Conservation (phyloP, 2,797 vertebrate species). For the Scomberomorus guttatus region DNA sequence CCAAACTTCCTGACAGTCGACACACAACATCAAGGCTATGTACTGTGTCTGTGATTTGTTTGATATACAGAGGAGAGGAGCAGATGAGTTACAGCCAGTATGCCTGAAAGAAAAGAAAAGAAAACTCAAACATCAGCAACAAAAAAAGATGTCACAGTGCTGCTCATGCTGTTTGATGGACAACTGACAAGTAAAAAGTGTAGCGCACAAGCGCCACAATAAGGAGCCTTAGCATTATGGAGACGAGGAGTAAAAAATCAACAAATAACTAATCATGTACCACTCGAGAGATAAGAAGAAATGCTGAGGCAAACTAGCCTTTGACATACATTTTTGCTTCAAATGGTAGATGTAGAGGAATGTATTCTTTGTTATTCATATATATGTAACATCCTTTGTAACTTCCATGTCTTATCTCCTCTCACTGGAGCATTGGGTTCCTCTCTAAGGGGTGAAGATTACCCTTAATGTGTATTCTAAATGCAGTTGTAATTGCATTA, state of each 20-base stretch:
- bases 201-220: not conserved
- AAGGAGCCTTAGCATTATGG: not conserved
- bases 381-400: conserved; percentile 54
- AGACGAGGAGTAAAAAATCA: conserved; percentile 2
- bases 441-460: conserved; percentile 76
- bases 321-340: conserved; percentile 30
- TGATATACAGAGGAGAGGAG: conserved; percentile 7
- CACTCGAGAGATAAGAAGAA: conserved; percentile 33
- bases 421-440: conserved; percentile 61
- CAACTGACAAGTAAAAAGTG: not conserved
- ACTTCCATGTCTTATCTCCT: conserved; percentile 71
- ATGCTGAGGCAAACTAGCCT: conserved; percentile 14
- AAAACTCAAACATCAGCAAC: conserved; percentile 25
- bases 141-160: conserved; percentile 2
- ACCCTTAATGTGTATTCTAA: conserved; percentile 80
- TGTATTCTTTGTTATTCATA: conserved; percentile 60
- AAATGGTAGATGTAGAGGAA: conserved; percentile 28
- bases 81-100: not conserved
- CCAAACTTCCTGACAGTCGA: conserved; percentile 56
- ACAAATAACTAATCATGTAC: conserved; percentile 20
- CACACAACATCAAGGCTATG: conserved; percentile 46
- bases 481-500: conserved; percentile 86
- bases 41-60: conserved; percentile 46
- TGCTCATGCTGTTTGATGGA: conserved; percentile 22
- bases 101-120: conserved; percentile 14